These are phyloP conservation scores for Phyllotis vaccarum DNA, from an alignment of 2,797 vertebrate genomes.

Conservation along the genomic window DNA sequence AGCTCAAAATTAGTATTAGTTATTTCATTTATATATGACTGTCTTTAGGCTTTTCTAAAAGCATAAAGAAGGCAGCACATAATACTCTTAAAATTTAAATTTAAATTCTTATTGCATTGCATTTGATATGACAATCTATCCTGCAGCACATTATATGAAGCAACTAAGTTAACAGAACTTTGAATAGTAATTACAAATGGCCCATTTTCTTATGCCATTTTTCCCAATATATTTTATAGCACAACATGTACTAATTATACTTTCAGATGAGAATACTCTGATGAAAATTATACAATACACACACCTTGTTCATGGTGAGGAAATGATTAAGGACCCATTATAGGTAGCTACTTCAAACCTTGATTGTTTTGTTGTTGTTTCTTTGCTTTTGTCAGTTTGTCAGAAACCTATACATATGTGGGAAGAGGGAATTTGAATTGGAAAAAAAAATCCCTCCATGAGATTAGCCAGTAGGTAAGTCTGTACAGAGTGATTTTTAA, in stretches of 20 bases:
- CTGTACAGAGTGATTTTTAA: no score
- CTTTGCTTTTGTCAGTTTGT: background rate
- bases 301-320: background rate
- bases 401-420: background rate
- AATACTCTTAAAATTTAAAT: slow-evolving; percentile 44
- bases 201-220: background rate
- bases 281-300: background rate
- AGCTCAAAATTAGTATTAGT: slow-evolving; percentile 75
- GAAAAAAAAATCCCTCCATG: background rate
- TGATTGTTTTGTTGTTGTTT: background rate
- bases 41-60: slow-evolving; percentile 63
- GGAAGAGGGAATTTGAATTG: background rate
- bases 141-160: slow-evolving; percentile 7
- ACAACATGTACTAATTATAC: background rate
- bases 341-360: background rate
- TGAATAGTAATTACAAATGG: slow-evolving; percentile 52
- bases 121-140: slow-evolving; percentile 48
- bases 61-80: background rate
- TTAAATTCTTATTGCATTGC: slow-evolving; percentile 15
- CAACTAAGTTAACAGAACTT: slow-evolving; percentile 17
- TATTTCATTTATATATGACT: slow-evolving; percentile 76
- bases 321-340: slow-evolving; percentile 18
- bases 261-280: slow-evolving; percentile 38
- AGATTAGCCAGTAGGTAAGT: background rate
- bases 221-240: background rate